Evolutionary conservation across 2,113 vertebrate genomes (phyloP), one percentile per base, ranked within the genome.

Genomic region (Pelmatolapia mariae): DNA sequence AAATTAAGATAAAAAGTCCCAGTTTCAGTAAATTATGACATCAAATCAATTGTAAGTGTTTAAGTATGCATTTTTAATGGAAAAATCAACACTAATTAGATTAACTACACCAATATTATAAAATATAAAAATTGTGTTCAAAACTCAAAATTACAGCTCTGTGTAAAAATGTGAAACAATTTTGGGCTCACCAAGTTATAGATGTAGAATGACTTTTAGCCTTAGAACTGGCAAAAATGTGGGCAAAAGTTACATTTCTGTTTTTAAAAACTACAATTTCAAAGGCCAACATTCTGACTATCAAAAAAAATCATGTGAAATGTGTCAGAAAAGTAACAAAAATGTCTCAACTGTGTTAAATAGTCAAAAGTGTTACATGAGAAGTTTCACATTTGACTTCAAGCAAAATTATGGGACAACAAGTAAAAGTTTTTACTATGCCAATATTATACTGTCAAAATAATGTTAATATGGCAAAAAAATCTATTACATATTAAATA

Each of bases 391-490:
- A 63, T 33, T 33, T 33, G 59, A 63, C 19, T 38, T 66, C 1
- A n/a, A n/a, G 19, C 31, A 2, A 29, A 47, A 47, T 76, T 29
- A 47, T 10, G 8, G 40, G 40, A 76, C 22, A 10, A 8, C 6
- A 50, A 47, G 8, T 47, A 18, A 47, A 47, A 4, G 1, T 0
- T 0, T 1, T 47, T 76, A 73, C 66, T 38, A 38, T 38, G 33
- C 61, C 1, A 66, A 66, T 66, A 36, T 63, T 50, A 29, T 19
- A 47, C 26, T 18, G 6, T 50, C 43, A 50, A 78, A 50, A 50
- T 31, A 31, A 8, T 31, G 2, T 50, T 78, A 50, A 50, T 29
- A 12, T 5, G 24, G 3, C 40, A 73, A 73, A 19, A 76, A 78
- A 26, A 47, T 45, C 26, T 0, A 5, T 8, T 76, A 12, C 16